These are phyloP conservation scores for Piaya cayana DNA, from an alignment of 2,113 vertebrate genomes.

Conservation along the genomic window DNA sequence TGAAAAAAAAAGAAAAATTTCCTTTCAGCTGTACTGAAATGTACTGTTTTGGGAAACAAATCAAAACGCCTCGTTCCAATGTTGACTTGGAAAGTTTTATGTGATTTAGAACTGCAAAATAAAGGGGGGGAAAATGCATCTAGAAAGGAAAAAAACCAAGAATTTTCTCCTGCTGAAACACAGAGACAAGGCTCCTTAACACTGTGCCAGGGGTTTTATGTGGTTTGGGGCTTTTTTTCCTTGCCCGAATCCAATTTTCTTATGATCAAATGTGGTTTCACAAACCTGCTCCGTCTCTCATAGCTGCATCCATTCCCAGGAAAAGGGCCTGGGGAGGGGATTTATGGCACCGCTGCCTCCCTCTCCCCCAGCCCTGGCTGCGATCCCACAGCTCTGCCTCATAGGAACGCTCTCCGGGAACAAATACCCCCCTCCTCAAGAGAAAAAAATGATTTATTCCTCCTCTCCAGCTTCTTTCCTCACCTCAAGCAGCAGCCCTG, in stretches of 20 bases:
- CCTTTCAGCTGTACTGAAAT: constrained; percentile 28
- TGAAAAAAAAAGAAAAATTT: background rate
- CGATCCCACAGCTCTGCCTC: background rate
- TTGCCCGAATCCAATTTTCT: constrained; percentile 11
- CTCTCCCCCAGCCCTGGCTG: background rate
- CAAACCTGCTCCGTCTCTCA: background rate
- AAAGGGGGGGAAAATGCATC: constrained; percentile 3
- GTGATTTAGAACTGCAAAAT: constrained; percentile 60
- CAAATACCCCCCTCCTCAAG: background rate
- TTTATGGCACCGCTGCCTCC: background rate
- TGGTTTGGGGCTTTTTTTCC: background rate
- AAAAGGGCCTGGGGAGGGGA: background rate
- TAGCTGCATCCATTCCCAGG: background rate
- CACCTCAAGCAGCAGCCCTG: background rate
- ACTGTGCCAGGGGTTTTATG: background rate
- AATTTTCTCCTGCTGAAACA: background rate
- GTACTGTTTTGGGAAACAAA: constrained; percentile 61
- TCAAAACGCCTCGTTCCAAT: constrained; percentile 42
- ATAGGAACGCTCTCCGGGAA: background rate
- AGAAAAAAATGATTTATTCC: background rate
- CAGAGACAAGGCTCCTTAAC: constrained; percentile 27
- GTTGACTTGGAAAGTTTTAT: constrained; percentile 62
- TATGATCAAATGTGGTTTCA: background rate
- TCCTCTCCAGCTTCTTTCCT: background rate
- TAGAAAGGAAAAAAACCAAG: constrained; percentile 10